These are phyloP conservation scores for Dreissena rostriformis DNA, from an alignment of 1,140 invertebrate species.

Conservation along the genomic window DNA sequence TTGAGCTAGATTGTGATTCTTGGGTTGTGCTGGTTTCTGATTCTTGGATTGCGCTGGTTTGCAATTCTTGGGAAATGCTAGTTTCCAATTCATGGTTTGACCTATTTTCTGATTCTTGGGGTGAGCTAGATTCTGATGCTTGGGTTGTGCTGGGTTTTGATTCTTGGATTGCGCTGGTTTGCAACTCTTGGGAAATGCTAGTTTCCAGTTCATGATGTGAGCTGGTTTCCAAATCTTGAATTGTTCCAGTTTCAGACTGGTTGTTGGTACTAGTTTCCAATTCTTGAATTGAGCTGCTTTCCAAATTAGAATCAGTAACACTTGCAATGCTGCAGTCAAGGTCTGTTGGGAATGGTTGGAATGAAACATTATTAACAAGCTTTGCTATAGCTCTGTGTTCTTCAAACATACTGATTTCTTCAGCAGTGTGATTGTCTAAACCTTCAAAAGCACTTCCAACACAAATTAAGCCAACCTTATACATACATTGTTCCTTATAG, in stretches of 20 bases:
- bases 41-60: not conserved
- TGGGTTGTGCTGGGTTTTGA: not conserved
- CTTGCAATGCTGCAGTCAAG: not conserved
- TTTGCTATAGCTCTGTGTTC: conserved; percentile 33
- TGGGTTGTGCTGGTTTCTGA: not conserved
- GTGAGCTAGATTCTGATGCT: not conserved
- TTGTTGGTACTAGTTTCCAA: no score
- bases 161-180: not conserved
- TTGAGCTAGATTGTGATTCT: not conserved
- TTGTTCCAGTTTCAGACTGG: not conserved
- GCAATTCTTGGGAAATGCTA: not conserved
- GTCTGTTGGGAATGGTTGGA: not conserved
- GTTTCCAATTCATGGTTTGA: no score
- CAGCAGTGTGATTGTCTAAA: conserved; percentile 27
- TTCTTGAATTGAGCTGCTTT: no score
- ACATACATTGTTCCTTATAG: conserved; percentile 49
- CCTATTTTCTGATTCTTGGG: no score
- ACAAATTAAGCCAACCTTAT: conserved; percentile 51
- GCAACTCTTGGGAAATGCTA: not conserved
- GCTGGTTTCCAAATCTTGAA: not conserved
- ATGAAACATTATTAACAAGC: not conserved
- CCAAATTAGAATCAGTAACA: not conserved
- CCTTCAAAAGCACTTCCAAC: conserved; percentile 25
- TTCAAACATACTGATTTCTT: conserved; percentile 45
- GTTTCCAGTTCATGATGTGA: not conserved